phyloP scores from a whole-genome alignment of 2,888 invertebrate genomes.

The Cataglyphis livida region DNA sequence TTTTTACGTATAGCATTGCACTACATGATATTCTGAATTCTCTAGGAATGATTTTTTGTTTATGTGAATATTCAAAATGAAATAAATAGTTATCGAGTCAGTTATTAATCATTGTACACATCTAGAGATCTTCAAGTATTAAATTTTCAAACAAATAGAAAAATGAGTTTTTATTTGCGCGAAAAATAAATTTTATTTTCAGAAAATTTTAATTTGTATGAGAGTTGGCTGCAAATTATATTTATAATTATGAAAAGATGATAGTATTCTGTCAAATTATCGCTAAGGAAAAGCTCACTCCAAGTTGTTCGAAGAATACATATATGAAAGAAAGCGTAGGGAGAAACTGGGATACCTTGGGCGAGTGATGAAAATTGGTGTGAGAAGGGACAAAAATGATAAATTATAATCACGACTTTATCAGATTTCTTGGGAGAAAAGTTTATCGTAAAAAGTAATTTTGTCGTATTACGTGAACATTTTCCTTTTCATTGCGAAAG shows the following conservation, averaged over 20 bases:
- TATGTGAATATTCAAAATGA: background rate
- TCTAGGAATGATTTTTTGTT: background rate
- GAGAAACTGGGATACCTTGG: background rate
- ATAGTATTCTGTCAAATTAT: background rate
- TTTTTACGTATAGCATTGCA: background rate
- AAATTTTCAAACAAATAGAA: background rate
- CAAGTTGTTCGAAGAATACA: background rate
- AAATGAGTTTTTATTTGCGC: background rate
- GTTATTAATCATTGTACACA: background rate
- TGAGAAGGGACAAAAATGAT: slow-evolving; percentile 23
- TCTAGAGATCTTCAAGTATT: background rate
- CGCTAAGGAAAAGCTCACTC: background rate
- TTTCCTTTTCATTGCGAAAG: slow-evolving; percentile 17
- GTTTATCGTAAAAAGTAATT: slow-evolving; percentile 33
- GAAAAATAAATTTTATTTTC: background rate
- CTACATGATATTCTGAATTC: background rate
- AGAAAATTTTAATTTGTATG: background rate
- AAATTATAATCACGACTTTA: slow-evolving; percentile 36
- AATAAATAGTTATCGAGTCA: background rate
- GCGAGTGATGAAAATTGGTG: background rate
- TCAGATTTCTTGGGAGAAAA: slow-evolving; percentile 34
- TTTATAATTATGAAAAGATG: background rate
- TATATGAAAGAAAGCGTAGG: background rate
- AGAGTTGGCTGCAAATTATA: background rate
- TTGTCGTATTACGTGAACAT: slow-evolving; percentile 11